Percentiles rank a stretch among this genome's conserved stretches.
These are phyloP conservation scores for Ennomos erosarius DNA, from an alignment of 2,888 invertebrate genomes.

Conservation along the genomic window DNA sequence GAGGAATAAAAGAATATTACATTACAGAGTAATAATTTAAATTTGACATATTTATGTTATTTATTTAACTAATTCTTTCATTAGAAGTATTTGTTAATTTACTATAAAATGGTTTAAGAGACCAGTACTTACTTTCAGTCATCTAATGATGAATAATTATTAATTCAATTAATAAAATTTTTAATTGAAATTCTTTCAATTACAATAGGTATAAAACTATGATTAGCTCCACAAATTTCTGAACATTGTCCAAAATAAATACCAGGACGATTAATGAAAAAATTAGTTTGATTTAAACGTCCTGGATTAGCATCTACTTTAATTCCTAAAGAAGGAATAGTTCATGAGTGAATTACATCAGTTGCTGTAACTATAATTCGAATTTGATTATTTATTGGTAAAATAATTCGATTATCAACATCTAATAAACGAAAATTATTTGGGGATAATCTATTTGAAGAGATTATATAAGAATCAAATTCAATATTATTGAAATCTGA, in stretches of 20 bases:
- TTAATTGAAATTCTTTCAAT: slow-evolving; percentile 85
- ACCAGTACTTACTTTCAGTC: slow-evolving; percentile 89
- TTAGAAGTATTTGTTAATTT: slow-evolving; percentile 87
- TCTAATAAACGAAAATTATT: slow-evolving; percentile 86
- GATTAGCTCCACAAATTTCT: slow-evolving; percentile 92
- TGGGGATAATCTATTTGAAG: slow-evolving; percentile 57
- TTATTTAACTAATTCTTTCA: slow-evolving; percentile 85
- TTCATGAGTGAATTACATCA: slow-evolving; percentile 89
- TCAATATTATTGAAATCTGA: slow-evolving; percentile 85
- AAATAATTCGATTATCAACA: slow-evolving; percentile 86
- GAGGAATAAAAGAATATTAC: slow-evolving; percentile 88
- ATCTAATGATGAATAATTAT: slow-evolving; percentile 85
- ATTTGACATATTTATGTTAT: slow-evolving; percentile 87
- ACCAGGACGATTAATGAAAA: slow-evolving; percentile 87
- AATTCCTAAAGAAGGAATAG: slow-evolving; percentile 86
- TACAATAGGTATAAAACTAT: slow-evolving; percentile 92
- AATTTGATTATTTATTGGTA: slow-evolving; percentile 87
- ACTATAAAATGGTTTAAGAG: slow-evolving; percentile 89
- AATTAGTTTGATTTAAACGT: slow-evolving; percentile 87
- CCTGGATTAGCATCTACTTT: slow-evolving; percentile 88
- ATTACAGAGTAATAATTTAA: slow-evolving; percentile 85
- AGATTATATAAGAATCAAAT: slow-evolving; percentile 87
- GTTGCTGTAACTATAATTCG: slow-evolving; percentile 86
- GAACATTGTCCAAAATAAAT: slow-evolving; percentile 91
- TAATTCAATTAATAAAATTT: slow-evolving; percentile 86